Percentiles rank a stretch among this genome's conserved stretches.
phyloP scores from a whole-genome alignment of 2,888 invertebrate genomes.

The Tipula unca region DNA sequence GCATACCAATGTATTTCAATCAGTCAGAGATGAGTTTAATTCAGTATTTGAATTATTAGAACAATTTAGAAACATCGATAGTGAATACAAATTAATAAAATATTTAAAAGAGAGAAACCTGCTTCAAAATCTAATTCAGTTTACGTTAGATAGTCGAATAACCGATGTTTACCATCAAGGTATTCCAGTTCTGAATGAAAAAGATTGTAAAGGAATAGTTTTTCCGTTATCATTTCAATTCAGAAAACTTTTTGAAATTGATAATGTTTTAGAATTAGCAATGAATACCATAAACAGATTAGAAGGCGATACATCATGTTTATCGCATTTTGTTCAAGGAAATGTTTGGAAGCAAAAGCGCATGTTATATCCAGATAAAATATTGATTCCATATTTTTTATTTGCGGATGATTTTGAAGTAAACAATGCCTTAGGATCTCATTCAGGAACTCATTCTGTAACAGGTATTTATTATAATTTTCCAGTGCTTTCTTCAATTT shows the following conservation, averaged over 20 bases:
- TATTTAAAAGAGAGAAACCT: not conserved
- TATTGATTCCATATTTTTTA: not conserved
- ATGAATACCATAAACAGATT: not conserved
- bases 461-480: not conserved
- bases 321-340: not conserved
- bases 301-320: not conserved
- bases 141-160: not conserved
- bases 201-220: not conserved
- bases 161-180: not conserved
- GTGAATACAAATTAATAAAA: constrained; percentile 2
- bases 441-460: not conserved
- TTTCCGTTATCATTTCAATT: constrained; percentile 14
- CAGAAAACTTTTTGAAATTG: not conserved
- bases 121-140: not conserved
- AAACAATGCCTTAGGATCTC: not conserved
- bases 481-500: not conserved
- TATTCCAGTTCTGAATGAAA: not conserved
- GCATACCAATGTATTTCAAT: not conserved
- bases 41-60: not conserved
- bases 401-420: not conserved
- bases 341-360: not conserved
- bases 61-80: not conserved
- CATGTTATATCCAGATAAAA: not conserved
- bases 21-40: not conserved
- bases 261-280: not conserved